Conservation (phyloP, 2,113 vertebrate species). For the Sceloporus tristichus region DNA sequence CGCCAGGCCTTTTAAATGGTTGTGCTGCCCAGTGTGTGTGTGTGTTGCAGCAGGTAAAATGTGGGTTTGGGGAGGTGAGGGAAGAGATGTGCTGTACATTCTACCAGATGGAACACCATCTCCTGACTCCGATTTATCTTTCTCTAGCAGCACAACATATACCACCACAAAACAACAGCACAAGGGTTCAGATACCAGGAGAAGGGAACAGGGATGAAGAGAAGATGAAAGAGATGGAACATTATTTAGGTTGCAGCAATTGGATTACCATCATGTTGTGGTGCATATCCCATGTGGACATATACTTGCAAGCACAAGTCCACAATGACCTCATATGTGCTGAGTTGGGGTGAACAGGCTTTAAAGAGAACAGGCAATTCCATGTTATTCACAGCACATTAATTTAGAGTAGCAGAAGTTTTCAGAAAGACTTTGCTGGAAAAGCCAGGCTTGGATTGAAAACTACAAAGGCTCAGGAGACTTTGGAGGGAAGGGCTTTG, state of each 20-base stretch:
- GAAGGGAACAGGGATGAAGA: neutral
- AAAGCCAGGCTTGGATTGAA: neutral
- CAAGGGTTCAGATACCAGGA: too few species aligned
- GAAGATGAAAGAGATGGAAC: neutral
- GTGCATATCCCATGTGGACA: too few species aligned
- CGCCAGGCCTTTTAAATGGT: too few species aligned
- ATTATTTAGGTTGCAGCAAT: neutral
- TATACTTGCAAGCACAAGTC: too few species aligned
- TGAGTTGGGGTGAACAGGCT: too few species aligned
- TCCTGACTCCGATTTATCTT: too few species aligned
- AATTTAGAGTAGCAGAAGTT: conserved; percentile 17
- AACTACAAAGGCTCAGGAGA: conserved; percentile 26
- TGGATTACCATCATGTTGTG: neutral
- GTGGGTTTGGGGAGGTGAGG: too few species aligned
- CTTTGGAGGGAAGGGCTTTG: conserved; percentile 38
- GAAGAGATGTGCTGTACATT: too few species aligned
- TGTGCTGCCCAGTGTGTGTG: too few species aligned
- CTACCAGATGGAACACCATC: too few species aligned
- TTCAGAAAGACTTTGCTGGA: conserved; percentile 10
- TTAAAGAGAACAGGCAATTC: neutral
- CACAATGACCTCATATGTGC: neutral
- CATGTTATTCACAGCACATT: neutral
- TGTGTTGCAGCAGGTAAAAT: too few species aligned
- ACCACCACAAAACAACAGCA: too few species aligned
- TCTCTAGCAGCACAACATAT: neutral